These are phyloP conservation scores for Corythucha ciliata DNA, from an alignment of 2,888 invertebrate genomes.

Conservation along the genomic window DNA sequence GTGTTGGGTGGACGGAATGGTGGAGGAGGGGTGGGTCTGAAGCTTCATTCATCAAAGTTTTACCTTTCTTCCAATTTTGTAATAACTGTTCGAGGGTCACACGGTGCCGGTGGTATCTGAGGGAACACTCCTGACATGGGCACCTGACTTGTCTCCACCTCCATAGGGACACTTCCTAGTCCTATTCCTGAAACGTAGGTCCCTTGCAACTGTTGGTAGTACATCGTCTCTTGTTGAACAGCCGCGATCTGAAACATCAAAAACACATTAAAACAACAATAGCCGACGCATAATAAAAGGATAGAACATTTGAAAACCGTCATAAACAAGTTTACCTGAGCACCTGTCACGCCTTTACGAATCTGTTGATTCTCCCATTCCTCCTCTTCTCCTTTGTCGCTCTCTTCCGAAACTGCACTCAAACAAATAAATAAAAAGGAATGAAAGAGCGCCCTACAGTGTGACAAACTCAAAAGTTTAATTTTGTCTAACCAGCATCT, in stretches of 20 bases:
- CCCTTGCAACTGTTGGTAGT: slow-evolving; percentile 43
- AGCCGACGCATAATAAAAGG: slow-evolving; percentile 7
- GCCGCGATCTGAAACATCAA: slow-evolving; percentile 42
- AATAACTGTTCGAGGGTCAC: slow-evolving; percentile 37
- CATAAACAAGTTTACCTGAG: slow-evolving; percentile 48
- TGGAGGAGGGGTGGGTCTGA: no score
- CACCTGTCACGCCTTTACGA: slow-evolving; percentile 73
- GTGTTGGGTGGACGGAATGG: no score
- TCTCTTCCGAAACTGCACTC: slow-evolving; percentile 31
- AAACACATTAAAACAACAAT: slow-evolving; percentile 13
- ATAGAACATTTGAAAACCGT: no score
- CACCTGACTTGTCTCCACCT: no score
- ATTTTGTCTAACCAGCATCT: no score
- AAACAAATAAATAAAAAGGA: no score
- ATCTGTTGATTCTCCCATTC: slow-evolving; percentile 98
- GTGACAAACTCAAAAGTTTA: no score
- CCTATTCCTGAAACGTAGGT: no score
- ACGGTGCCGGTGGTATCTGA: slow-evolving; percentile 33
- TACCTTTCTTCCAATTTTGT: slow-evolving; percentile 42
- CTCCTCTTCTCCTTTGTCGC: slow-evolving; percentile 51
- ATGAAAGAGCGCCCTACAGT: no score
- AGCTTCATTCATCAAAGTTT: no score
- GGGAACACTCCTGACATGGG: slow-evolving; percentile 22
- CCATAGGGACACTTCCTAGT: slow-evolving; percentile 14
- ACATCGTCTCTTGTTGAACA: slow-evolving; percentile 45